A percentile compares a stretch with the other conserved stretches of the same genome.
Evolutionary conservation across 1,140 invertebrate genomes (phyloP).

Genomic region (Drosophila micromelanica): DNA sequence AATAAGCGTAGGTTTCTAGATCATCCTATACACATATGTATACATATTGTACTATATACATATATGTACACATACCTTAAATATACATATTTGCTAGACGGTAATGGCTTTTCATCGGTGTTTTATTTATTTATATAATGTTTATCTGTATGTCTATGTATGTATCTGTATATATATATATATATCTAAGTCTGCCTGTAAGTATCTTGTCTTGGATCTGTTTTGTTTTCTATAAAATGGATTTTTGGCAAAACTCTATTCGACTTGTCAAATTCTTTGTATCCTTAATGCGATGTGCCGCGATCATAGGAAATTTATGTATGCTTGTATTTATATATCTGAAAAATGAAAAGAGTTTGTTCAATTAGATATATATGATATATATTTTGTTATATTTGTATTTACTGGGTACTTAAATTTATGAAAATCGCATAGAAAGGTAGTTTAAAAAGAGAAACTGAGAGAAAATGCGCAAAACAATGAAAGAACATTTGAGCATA

Average conservation of each 20-base stretch:
- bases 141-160: not conserved
- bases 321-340: constrained; percentile 13
- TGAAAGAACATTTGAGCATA: too few species aligned
- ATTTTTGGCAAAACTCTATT: constrained; percentile 23
- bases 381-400: too few species aligned
- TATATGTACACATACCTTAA: constrained; percentile 37
- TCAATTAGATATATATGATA: too few species aligned
- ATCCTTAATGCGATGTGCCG: constrained; percentile 27
- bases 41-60: constrained; percentile 20
- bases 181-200: constrained; percentile 17
- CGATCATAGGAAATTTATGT: constrained; percentile 32
- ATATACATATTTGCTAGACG: constrained; percentile 4
- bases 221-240: not conserved
- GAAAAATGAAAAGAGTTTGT: not conserved
- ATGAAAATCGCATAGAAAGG: constrained; percentile 5
- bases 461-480: too few species aligned
- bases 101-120: constrained; percentile 14
- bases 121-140: not conserved
- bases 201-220: constrained; percentile 8
- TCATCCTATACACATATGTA: constrained; percentile 28
- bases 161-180: not conserved
- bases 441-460: too few species aligned
- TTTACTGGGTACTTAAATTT: not conserved
- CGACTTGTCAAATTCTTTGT: not conserved
- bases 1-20: constrained; percentile 65